Conservation (phyloP, 2,888 invertebrate genomes). For the Cerceris ruficornis region DNA sequence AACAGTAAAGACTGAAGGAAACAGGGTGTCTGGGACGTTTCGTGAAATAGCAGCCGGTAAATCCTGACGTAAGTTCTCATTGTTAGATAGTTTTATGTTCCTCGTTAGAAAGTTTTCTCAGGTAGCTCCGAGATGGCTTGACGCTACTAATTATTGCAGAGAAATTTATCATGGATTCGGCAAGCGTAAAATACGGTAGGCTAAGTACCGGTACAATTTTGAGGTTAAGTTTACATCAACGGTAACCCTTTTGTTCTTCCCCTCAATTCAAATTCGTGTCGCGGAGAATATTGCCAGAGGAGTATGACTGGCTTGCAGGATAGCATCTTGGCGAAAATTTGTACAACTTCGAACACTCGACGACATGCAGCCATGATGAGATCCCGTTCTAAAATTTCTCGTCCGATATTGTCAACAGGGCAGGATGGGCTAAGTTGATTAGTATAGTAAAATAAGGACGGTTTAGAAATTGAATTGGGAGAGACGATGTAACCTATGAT, state of each 20-base stretch:
- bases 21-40: slow-evolving; percentile 10
- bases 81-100: slow-evolving; percentile 37
- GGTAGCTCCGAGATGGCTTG: slow-evolving; percentile 21
- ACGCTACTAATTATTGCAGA: slow-evolving; percentile 33
- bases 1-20: slow-evolving; percentile 8
- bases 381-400: background rate
- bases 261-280: slow-evolving; percentile 4
- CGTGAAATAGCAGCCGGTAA: slow-evolving; percentile 20
- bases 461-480: no score
- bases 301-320: background rate
- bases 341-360: background rate
- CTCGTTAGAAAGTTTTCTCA: slow-evolving; percentile 42
- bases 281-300: background rate
- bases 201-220: background rate
- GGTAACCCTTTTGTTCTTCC: background rate
- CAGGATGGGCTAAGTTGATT: background rate
- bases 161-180: slow-evolving; percentile 33
- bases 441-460: no score
- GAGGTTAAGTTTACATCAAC: background rate
- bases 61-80: slow-evolving; percentile 35
- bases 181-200: slow-evolving; percentile 6
- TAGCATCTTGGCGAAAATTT: background rate
- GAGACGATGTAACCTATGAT: no score
- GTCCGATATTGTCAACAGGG: background rate
- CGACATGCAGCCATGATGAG: background rate